Evolutionary conservation across 2,113 vertebrate species (phyloP).

Genomic region (Pipa parva): DNA sequence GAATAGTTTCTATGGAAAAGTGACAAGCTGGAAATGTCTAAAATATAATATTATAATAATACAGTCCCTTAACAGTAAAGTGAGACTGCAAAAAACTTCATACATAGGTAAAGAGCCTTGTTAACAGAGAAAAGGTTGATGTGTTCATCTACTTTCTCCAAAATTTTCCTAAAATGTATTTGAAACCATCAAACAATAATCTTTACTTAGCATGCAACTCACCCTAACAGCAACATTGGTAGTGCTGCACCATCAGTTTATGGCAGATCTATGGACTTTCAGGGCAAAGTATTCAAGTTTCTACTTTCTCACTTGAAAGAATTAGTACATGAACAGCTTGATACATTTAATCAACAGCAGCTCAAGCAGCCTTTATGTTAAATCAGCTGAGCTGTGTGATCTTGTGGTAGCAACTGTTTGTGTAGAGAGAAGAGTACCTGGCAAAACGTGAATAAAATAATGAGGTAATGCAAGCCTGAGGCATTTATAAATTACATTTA

Average conservation of each 20-base stretch:
- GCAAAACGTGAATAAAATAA: slow-evolving; percentile 8
- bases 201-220: not conserved
- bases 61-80: too few species aligned
- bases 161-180: too few species aligned
- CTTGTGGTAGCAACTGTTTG: slow-evolving; percentile 11
- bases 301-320: not conserved
- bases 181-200: too few species aligned
- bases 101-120: too few species aligned
- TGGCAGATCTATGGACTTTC: not conserved
- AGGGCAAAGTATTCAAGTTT: not conserved
- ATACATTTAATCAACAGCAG: not conserved
- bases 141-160: too few species aligned
- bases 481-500: slow-evolving; percentile 23
- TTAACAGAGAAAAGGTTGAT: too few species aligned
- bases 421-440: slow-evolving; percentile 16
- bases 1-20: too few species aligned
- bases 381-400: slow-evolving; percentile 15
- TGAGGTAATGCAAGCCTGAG: slow-evolving; percentile 24
- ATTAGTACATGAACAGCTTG: slow-evolving; percentile 13
- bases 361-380: slow-evolving; percentile 19
- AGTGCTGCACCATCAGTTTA: not conserved
- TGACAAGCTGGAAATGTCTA: too few species aligned
- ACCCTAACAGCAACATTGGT: not conserved
- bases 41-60: too few species aligned
- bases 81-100: too few species aligned